Evolutionary conservation across 2,113 vertebrate species (phyloP), one percentile per base, ranked within the genome.

Genomic region (Phylloscopus whistleri): DNA sequence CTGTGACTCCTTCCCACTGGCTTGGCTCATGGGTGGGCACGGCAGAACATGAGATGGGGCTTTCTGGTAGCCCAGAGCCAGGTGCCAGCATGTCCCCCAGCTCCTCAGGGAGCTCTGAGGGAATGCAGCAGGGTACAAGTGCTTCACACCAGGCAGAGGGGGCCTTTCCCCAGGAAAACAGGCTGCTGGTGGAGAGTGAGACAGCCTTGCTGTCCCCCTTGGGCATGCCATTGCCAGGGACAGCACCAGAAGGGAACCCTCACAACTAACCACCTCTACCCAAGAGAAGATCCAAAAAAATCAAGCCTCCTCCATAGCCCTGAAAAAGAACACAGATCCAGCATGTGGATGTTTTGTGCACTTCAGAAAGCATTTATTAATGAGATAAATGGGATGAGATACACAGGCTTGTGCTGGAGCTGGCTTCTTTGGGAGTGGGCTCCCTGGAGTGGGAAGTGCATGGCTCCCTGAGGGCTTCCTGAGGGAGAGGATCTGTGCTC

Each of bases 391-490:
- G 16, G 20, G 21, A 55, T 69, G 64, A 81, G 31, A 46, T 14
- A 43, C 2, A 22, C 24, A 41, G 78, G 30, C 33, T 20, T 2
- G 3, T 27, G 66, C 35, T 28, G 58, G 72, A 79, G 33, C 28
- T 2, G 6, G 20, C 6, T 31, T 41, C 62, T 87, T 52, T 39
- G 58, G 1, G 2, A 75, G n/a, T 4, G 6, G 9, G 51, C 11
- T 15, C 27, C 16, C 19, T 0, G 3, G 31, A 60, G 60, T 1
- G 0, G 55, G 26, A 76, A 87, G 37, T 60, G 41, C 22, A 3
- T 0, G 0, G 41, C 16, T 66, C 13, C 35, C 10, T 0, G 0
- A 13, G 70, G 31, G 39, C 35, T 70, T 35, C 67, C 49, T 0
- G 1, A 70, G 44, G 41, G 41, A 83, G 41, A 72, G 35, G 73